These are phyloP conservation scores for Gallinago stenura DNA, from an alignment of 2,797 vertebrate genomes.

Conservation along the genomic window DNA sequence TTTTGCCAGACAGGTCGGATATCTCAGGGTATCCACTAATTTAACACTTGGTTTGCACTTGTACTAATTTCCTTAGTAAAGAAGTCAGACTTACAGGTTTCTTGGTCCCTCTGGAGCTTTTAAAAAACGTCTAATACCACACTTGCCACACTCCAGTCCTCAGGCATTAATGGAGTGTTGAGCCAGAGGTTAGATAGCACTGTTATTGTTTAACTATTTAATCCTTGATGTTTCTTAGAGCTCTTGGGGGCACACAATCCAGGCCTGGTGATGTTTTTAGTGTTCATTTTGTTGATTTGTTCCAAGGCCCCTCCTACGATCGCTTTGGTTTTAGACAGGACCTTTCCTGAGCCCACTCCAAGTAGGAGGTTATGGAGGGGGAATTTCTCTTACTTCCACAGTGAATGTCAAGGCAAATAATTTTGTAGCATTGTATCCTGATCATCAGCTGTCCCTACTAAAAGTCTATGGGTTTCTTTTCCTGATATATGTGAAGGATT, in stretches of 20 bases:
- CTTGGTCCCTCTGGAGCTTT: background rate
- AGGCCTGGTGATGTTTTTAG: background rate
- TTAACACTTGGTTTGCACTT: background rate
- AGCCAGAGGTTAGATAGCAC: background rate
- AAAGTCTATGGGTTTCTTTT: background rate
- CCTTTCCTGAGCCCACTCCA: background rate
- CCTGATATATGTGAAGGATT: background rate
- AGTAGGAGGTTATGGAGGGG: background rate
- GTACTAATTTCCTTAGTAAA: background rate
- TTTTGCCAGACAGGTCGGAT: background rate
- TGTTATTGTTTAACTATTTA: background rate
- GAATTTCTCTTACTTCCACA: background rate
- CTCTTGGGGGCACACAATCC: background rate
- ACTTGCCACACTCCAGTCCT: background rate
- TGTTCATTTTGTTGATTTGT: background rate
- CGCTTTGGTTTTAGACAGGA: background rate
- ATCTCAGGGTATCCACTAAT: background rate
- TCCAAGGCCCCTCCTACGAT: background rate
- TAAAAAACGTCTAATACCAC: background rate
- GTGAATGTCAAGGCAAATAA: background rate
- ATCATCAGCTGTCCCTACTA: background rate
- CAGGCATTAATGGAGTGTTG: rapidly evolving
- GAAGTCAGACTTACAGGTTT: background rate
- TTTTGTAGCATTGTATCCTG: background rate
- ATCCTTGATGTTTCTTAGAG: background rate